Evolutionary conservation across 1,140 invertebrate species (phyloP).

Genomic region (Anastrepha ludens): DNA sequence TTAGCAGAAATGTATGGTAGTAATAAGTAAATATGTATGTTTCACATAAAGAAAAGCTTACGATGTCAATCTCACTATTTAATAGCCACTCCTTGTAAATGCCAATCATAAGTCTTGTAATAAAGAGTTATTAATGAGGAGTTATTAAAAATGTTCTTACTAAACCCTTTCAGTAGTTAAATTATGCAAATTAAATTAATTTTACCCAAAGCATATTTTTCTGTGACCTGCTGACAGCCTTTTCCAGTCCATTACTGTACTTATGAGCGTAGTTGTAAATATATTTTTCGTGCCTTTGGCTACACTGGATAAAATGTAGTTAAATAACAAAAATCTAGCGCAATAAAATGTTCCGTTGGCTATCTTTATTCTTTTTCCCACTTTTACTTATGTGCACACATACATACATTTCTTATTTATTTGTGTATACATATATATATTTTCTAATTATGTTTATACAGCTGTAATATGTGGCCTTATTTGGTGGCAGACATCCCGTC

Average conservation of each 20-base stretch:
- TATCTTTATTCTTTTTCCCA: not conserved
- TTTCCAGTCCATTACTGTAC: not conserved
- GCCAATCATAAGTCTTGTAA: too few species aligned
- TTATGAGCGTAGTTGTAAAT: not conserved
- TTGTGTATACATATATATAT: not conserved
- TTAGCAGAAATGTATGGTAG: too few species aligned
- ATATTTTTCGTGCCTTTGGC: not conserved
- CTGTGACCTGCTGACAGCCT: not conserved
- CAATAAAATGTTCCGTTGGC: not conserved
- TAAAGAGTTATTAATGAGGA: too few species aligned
- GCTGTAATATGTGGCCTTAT: slow-evolving; percentile 19
- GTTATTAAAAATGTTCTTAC: too few species aligned
- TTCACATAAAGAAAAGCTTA: too few species aligned
- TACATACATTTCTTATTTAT: not conserved
- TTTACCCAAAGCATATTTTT: too few species aligned
- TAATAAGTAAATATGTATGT: too few species aligned
- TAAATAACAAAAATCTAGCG: not conserved
- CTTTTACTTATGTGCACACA: not conserved
- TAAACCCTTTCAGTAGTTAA: too few species aligned
- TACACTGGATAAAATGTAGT: slow-evolving; percentile 30
- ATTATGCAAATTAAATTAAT: too few species aligned
- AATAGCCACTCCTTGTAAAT: too few species aligned
- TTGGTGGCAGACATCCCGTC: slow-evolving; percentile 12
- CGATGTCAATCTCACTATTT: too few species aligned
- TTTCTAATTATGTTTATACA: slow-evolving; percentile 33